Evolutionary conservation across 2,888 invertebrate genomes (phyloP), one percentile per base, ranked within the genome.

Genomic region (Apotomis turbidana): DNA sequence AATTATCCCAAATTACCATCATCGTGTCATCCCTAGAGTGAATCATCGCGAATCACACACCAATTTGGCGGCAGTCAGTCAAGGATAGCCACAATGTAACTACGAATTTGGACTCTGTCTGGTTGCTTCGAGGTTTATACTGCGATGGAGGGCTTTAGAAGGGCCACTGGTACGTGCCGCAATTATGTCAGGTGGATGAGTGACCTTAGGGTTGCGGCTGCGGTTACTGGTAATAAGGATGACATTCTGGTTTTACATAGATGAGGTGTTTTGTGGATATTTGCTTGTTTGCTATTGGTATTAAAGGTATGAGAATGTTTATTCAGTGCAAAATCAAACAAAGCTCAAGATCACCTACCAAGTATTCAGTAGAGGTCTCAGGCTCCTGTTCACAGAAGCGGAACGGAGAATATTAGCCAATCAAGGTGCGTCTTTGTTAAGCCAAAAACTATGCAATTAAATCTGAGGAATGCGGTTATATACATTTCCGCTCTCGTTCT

Each of bases 1-100:
- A 57, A 66, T 66, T 66, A 66, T 57, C 8, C 57, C 44, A 66
- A 62, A 59, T 58, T 57, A 59, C 51, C 27, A 13, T 4, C 51
- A 54, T 52, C 64, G 58, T 52, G 63, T 64, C 70, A 64, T 70
- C 63, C 70, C 70, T 64, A 52, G 74, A 74, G 76, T 83, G 82
- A 85, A 77, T 86, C 83, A 84, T 78, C 79, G 70, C 75, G 81
- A 85, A 84, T 84, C 81, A 85, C 80, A 80, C 81, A 81, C 80
- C 81, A 85, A 84, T 84, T 83, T 81, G 78, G 81, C 76, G 78
- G 83, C 81, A 85, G 81, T 85, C 84, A 83, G 80, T 80, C 84
- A 86, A 87, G 89, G 85, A 79, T 81, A 79, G 5, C 15, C 4
- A 36, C 3, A 4, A 6, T 13, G 4, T 8, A 36, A 36, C 8